A percentile compares a stretch with the other conserved stretches of the same genome.
phyloP scores from a whole-genome alignment of 1,140 invertebrate genomes.

The Drosophila bocki region DNA sequence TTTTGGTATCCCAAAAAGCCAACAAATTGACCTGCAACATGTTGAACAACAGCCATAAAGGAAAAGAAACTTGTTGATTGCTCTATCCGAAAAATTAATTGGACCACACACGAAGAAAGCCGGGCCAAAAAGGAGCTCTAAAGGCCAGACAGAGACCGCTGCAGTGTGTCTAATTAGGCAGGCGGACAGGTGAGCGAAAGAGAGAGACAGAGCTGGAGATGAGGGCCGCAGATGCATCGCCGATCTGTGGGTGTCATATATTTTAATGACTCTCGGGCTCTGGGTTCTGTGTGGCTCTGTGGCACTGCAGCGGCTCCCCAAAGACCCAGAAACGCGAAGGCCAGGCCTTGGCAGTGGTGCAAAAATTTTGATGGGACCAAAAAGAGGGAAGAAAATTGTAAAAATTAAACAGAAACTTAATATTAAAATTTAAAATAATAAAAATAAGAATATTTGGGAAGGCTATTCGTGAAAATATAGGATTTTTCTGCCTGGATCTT shows the following conservation, averaged over 20 bases:
- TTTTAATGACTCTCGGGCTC: conserved; percentile 65
- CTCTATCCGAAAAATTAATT: conserved; percentile 82
- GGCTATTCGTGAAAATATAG: background rate
- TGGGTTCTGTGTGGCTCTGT: background rate
- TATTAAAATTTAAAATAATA: background rate
- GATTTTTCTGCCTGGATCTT: background rate
- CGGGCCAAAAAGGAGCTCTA: conserved; percentile 27
- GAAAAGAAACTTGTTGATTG: conserved; percentile 77
- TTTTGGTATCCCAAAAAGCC: conserved; percentile 26
- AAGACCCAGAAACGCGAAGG: conserved; percentile 29
- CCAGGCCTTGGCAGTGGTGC: conserved; percentile 20
- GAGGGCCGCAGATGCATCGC: conserved; percentile 43
- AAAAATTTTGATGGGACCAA: conserved; percentile 2
- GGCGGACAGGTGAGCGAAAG: conserved; percentile 47
- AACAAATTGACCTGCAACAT: conserved; percentile 82
- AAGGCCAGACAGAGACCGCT: conserved; percentile 24
- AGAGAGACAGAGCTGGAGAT: conserved; percentile 25
- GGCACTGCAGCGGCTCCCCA: conserved; percentile 19
- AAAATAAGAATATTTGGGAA: background rate
- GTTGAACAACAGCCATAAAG: conserved; percentile 70
- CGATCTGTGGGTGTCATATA: conserved; percentile 77
- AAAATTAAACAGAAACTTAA: background rate
- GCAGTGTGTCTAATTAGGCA: conserved; percentile 56
- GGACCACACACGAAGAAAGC: conserved; percentile 73
- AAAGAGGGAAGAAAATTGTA: background rate